Evolutionary conservation across 2,113 vertebrate genomes (phyloP).

Genomic region (Phalacrocorax pelagicus): DNA sequence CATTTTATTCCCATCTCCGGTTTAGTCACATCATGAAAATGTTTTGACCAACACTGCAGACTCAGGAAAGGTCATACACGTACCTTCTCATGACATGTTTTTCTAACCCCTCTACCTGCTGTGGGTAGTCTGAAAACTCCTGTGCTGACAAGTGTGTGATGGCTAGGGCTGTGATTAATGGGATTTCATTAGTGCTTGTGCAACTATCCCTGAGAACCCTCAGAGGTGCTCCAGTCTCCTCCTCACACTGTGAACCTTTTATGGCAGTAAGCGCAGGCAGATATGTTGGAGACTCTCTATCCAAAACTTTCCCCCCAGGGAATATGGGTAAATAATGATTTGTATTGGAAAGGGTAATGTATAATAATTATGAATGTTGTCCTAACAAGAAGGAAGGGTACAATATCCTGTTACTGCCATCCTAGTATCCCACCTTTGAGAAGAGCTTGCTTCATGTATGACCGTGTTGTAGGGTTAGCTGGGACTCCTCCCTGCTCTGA

Average conservation of each 20-base stretch:
- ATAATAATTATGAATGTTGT: background rate
- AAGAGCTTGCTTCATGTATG: background rate
- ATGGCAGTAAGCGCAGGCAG: background rate
- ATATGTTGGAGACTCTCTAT: background rate
- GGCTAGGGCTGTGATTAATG: conserved; percentile 46
- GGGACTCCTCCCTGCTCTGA: background rate
- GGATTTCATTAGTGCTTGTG: conserved; percentile 17
- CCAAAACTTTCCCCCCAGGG: background rate
- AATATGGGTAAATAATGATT: background rate
- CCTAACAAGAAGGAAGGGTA: background rate
- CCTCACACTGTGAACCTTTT: background rate
- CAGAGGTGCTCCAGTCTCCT: background rate
- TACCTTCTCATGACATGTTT: conserved; percentile 46
- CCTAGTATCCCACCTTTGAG: background rate
- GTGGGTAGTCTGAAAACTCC: conserved; percentile 27
- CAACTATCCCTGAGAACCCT: background rate
- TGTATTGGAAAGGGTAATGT: background rate
- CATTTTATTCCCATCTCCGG: conserved; percentile 41
- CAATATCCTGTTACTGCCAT: background rate
- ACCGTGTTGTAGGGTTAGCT: background rate
- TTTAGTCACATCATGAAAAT: conserved; percentile 10
- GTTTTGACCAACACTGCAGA: conserved; percentile 19
- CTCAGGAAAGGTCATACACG: conserved; percentile 30
- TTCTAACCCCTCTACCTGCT: conserved; percentile 55
- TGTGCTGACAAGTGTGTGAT: conserved; percentile 29